Percentiles rank a stretch among this genome's conserved stretches.
Evolutionary conservation across 2,888 invertebrate species (phyloP).

Genomic region (Tetheella fluctuosa): DNA sequence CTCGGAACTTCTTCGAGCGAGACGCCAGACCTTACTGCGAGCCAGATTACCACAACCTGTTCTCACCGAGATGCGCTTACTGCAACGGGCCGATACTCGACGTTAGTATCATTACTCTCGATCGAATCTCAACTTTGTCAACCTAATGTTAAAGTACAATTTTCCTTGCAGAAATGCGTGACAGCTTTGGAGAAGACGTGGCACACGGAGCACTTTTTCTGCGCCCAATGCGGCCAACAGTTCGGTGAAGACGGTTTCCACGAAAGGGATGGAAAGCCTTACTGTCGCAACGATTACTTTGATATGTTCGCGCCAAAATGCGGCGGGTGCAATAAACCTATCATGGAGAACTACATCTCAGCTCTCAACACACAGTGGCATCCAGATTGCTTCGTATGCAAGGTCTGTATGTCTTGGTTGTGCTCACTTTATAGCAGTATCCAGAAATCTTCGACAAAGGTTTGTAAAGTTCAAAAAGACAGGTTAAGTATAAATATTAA

Average conservation of each 20-base stretch:
- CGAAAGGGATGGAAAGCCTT: constrained; percentile 97
- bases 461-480: constrained; percentile 35
- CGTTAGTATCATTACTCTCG: constrained; percentile 84
- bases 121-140: constrained; percentile 12
- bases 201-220: constrained; percentile 99
- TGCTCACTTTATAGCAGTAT: constrained; percentile 11
- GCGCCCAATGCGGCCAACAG: constrained; percentile 98
- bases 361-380: constrained; percentile 99
- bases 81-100: constrained; percentile 99
- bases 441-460: constrained; percentile 21
- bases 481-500: constrained; percentile 64
- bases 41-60: constrained; percentile 98
- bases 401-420: constrained; percentile 88
- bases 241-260: constrained; percentile 99
- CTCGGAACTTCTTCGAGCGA: constrained; percentile 99
- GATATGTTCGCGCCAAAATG: constrained; percentile 99
- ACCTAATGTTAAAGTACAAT: constrained; percentile 36
- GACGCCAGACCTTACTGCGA: constrained; percentile 99
- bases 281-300: constrained; percentile 98
- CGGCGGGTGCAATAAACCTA: constrained; percentile 97
- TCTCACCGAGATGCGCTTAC: constrained; percentile 99
- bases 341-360: constrained; percentile 99
- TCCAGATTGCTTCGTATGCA: constrained; percentile 99
- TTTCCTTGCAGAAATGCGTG: constrained; percentile 95
- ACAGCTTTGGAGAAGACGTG: constrained; percentile 98